These are phyloP conservation scores for Aegithalos caudatus DNA, from an alignment of 2,113 vertebrate species.

Conservation along the genomic window DNA sequence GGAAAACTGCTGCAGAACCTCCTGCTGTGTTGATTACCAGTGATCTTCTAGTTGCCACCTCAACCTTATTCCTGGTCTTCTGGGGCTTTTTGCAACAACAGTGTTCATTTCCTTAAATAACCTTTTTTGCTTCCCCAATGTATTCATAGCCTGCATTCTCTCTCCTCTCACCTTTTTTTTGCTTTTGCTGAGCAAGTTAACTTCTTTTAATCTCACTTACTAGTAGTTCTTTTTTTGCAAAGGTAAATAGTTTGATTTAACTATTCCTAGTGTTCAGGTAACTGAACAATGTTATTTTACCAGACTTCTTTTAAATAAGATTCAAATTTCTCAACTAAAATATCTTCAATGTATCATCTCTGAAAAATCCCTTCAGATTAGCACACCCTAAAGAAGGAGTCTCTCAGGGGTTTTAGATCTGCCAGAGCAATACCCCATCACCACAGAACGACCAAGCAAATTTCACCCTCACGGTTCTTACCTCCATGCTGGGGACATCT, in stretches of 20 bases:
- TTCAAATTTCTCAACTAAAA: neutral
- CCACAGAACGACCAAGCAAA: neutral
- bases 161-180: neutral
- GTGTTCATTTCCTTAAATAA: neutral
- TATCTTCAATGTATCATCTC: accelerated
- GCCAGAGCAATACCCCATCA: neutral
- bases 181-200: neutral
- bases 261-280: neutral
- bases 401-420: neutral
- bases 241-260: neutral
- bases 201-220: neutral
- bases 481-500: neutral
- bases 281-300: neutral
- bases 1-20: neutral
- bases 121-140: neutral
- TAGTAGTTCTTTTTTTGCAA: neutral
- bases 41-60: neutral
- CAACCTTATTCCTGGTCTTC: neutral
- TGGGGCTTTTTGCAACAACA: neutral
- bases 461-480: neutral
- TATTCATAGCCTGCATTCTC: neutral
- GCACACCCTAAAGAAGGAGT: neutral
- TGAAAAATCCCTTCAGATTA: neutral
- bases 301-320: neutral
- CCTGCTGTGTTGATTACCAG: neutral